These are phyloP conservation scores for Hipparchia sbordonii DNA, from an alignment of 2,888 invertebrate species.

Conservation along the genomic window DNA sequence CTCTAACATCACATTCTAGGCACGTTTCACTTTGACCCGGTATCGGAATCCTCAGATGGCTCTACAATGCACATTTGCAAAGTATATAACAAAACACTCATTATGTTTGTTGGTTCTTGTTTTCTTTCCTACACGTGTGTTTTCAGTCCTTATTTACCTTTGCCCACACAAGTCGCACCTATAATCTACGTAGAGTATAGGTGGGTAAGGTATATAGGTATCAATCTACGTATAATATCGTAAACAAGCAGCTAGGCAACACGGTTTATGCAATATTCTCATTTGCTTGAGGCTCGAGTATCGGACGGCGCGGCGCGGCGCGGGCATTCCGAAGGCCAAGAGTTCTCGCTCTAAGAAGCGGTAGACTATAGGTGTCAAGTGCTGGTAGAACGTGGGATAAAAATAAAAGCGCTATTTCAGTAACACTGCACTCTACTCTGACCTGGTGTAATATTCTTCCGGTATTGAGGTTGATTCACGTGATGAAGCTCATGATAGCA, in stretches of 20 bases:
- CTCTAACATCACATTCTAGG: no score
- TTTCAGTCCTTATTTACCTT: conserved; percentile 1
- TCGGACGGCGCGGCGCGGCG: not conserved
- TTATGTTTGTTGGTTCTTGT: no score
- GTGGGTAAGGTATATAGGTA: no score
- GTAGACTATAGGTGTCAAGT: not conserved
- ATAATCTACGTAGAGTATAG: not conserved
- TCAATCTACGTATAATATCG: not conserved
- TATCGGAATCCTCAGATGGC: no score
- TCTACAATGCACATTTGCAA: no score
- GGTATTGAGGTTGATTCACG: not conserved
- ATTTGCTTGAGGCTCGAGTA: not conserved
- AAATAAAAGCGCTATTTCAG: conserved; percentile 4
- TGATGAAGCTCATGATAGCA: no score
- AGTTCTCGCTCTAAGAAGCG: not conserved
- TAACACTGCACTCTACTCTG: not conserved
- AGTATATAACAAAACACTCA: no score
- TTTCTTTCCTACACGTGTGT: not conserved
- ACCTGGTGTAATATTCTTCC: not conserved
- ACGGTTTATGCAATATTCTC: conserved; percentile 5
- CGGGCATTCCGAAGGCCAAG: not conserved
- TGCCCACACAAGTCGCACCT: not conserved
- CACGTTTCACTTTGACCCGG: no score
- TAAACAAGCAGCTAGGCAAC: not conserved
- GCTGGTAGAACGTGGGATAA: not conserved